phyloP scores from a whole-genome alignment of 2,797 vertebrate genomes.

The Sebastes melanostomus region DNA sequence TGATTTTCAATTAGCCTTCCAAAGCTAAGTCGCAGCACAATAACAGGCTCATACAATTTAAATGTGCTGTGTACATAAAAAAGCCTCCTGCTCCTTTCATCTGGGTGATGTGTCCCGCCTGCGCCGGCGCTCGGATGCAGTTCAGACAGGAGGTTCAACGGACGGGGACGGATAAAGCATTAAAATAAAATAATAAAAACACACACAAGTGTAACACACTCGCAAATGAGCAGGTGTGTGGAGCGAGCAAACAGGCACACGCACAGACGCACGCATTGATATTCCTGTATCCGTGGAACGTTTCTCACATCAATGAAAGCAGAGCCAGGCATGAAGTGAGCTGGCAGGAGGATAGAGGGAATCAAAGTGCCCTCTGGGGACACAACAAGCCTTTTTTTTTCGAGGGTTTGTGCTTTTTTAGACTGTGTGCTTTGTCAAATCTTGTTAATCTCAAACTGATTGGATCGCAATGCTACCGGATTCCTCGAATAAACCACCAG shows the following conservation, averaged over 20 bases:
- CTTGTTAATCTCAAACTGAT: slow-evolving; percentile 65
- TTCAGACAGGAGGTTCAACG: slow-evolving; percentile 58
- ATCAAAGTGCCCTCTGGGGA: slow-evolving; percentile 69
- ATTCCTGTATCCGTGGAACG: slow-evolving; percentile 55
- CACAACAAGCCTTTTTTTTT: slow-evolving; percentile 31
- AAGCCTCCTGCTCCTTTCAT: slow-evolving; percentile 67
- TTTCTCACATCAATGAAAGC: slow-evolving; percentile 75
- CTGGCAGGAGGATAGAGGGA: slow-evolving; percentile 67
- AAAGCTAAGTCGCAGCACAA: slow-evolving; percentile 64
- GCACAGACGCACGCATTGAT: slow-evolving; percentile 50
- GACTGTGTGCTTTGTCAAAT: slow-evolving; percentile 65
- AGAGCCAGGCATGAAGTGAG: slow-evolving; percentile 72
- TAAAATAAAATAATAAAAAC: slow-evolving; percentile 45
- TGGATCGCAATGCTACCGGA: slow-evolving; percentile 37
- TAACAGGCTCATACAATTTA: slow-evolving; percentile 77
- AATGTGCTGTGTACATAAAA: slow-evolving; percentile 65
- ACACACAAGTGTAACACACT: slow-evolving; percentile 12
- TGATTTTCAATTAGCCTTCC: slow-evolving; percentile 68
- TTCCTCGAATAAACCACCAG: slow-evolving; percentile 44
- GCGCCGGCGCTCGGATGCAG: slow-evolving; percentile 57
- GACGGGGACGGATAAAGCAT: slow-evolving; percentile 48
- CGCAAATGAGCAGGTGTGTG: slow-evolving; percentile 65
- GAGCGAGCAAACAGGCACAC: slow-evolving; percentile 20
- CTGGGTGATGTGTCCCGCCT: slow-evolving; percentile 54
- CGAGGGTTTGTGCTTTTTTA: slow-evolving; percentile 64